Percentiles rank a stretch among this genome's conserved stretches.
These are phyloP conservation scores for Automeris io DNA, from an alignment of 2,888 invertebrate species.

Conservation along the genomic window DNA sequence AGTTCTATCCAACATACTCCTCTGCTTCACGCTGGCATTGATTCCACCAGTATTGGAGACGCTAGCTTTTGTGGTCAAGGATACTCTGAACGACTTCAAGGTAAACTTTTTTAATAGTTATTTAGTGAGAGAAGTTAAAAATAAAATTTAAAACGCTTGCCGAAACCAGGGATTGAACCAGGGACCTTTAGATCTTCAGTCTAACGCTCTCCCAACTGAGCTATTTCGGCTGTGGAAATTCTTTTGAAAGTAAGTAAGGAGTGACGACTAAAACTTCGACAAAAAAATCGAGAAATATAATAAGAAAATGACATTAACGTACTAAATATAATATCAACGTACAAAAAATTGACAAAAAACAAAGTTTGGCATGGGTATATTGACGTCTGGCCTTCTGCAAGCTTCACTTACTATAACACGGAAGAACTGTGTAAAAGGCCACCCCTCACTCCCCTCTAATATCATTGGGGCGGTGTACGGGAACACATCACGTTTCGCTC, in stretches of 20 bases:
- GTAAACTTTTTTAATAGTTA: slow-evolving; percentile 20
- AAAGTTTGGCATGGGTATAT: too few species aligned
- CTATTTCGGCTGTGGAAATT: slow-evolving; percentile 10
- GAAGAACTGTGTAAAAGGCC: too few species aligned
- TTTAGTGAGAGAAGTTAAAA: not conserved
- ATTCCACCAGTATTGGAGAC: slow-evolving; percentile 55
- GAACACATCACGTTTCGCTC: too few species aligned
- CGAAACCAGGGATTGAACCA: slow-evolving; percentile 41
- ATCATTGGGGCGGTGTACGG: too few species aligned
- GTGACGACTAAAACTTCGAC: too few species aligned
- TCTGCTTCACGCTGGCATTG: slow-evolving; percentile 52
- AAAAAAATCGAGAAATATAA: too few species aligned
- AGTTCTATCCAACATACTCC: slow-evolving; percentile 43
- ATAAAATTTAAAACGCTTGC: slow-evolving; percentile 12
- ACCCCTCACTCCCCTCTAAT: too few species aligned
- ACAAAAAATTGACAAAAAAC: too few species aligned
- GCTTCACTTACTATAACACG: too few species aligned
- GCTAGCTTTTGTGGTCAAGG: slow-evolving; percentile 45
- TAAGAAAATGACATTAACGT: too few species aligned
- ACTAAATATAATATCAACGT: too few species aligned
- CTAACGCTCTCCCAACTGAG: slow-evolving; percentile 48
- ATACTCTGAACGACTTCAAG: slow-evolving; percentile 45
- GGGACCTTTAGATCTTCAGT: slow-evolving; percentile 42
- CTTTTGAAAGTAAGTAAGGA: not conserved
- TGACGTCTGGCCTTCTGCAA: too few species aligned